These are phyloP conservation scores for Pica pica DNA, from an alignment of 2,113 vertebrate species.

Conservation along the genomic window DNA sequence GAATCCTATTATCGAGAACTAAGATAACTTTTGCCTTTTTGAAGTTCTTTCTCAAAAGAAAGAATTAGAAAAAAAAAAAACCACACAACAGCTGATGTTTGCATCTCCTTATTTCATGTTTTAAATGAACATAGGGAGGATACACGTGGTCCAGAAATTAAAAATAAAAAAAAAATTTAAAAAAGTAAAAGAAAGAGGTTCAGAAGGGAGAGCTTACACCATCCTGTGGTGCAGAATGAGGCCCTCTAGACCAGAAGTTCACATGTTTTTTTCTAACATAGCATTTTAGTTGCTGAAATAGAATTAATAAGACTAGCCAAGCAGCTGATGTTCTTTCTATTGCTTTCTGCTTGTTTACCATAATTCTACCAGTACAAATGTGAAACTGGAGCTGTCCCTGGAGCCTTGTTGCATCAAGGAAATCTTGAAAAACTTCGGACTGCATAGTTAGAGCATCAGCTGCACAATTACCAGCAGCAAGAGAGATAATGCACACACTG, in stretches of 20 bases:
- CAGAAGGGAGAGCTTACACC: not conserved
- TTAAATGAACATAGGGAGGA: not conserved
- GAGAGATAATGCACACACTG: not conserved
- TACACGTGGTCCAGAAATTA: not conserved
- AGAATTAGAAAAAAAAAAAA: not conserved
- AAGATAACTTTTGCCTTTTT: not conserved
- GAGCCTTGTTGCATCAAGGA: not conserved
- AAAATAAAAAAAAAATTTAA: too few species aligned
- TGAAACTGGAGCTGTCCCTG: not conserved
- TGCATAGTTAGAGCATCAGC: not conserved
- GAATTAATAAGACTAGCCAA: not conserved
- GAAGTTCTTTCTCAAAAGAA: not conserved
- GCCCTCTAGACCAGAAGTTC: not conserved
- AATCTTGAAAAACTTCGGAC: not conserved
- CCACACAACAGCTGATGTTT: not conserved
- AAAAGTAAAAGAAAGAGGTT: not conserved
- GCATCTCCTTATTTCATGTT: not conserved
- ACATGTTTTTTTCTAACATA: not conserved
- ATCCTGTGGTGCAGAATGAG: not conserved
- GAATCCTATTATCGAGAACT: not conserved
- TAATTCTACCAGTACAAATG: not conserved
- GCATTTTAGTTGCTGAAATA: not conserved
- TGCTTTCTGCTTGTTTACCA: not conserved
- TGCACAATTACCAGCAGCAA: not conserved
- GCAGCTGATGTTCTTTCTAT: not conserved